Percentiles rank a stretch among this genome's conserved stretches.
Evolutionary conservation across 1,140 invertebrate genomes (phyloP).

Genomic region (Cataglyphis hispanica): DNA sequence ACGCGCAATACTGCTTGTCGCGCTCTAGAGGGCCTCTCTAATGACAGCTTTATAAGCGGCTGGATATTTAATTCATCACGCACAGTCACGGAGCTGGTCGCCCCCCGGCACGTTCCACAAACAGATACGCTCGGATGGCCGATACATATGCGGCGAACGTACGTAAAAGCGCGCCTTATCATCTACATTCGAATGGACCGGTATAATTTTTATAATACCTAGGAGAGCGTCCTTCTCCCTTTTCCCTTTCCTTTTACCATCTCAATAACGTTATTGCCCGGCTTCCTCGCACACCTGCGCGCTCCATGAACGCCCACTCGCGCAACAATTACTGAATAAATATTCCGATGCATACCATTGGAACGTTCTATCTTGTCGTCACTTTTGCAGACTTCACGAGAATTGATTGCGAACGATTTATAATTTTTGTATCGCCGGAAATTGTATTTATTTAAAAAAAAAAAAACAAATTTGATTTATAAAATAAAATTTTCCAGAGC

Average conservation of each 20-base stretch:
- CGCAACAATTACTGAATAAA: constrained; percentile 33
- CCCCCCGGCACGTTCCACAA: constrained; percentile 49
- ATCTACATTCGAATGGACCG: constrained; percentile 48
- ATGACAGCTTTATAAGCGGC: constrained; percentile 55
- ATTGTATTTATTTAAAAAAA: neutral
- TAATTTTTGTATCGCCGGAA: constrained; percentile 5
- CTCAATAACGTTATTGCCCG: constrained; percentile 28
- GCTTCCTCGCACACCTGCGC: constrained; percentile 21
- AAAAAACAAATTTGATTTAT: neutral
- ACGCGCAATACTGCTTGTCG: constrained; percentile 24
- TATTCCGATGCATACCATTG: neutral
- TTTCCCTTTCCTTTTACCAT: neutral
- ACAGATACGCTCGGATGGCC: constrained; percentile 33
- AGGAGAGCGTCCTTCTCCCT: neutral
- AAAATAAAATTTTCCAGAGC: neutral
- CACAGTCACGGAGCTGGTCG: neutral
- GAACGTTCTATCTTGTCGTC: neutral
- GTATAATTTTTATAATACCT: constrained; percentile 51
- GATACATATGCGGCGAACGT: constrained; percentile 39
- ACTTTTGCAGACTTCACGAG: neutral
- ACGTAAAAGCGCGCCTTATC: constrained; percentile 29
- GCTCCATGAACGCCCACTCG: neutral
- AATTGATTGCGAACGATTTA: neutral
- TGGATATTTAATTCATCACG: constrained; percentile 63
- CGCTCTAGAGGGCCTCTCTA: neutral